Percentiles rank a stretch among this genome's conserved stretches.
phyloP scores from a whole-genome alignment of 35 echinoderm and acorn worm species.

The Amphiura filiformis region DNA sequence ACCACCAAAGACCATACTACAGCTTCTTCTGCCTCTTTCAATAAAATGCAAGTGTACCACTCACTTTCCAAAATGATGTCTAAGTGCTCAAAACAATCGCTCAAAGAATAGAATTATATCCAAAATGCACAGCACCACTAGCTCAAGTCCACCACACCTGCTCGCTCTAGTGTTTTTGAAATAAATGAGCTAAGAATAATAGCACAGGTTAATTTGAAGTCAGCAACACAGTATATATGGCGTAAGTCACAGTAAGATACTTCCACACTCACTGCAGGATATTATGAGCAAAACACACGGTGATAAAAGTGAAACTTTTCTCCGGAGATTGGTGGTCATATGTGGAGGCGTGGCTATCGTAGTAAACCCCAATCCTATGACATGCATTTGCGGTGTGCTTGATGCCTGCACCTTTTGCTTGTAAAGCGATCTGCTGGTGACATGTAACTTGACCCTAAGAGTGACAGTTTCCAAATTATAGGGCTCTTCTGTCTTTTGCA shows the following conservation, averaged over 20 bases:
- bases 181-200: not conserved
- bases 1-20: conserved; percentile 36
- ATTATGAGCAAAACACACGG: not conserved
- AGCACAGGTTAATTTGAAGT: not conserved
- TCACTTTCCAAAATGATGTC: not conserved
- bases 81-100: no score
- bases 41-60: no score
- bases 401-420: no score
- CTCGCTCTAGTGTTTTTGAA: not conserved
- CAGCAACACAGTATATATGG: not conserved
- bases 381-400: no score
- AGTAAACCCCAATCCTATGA: not conserved
- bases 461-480: not conserved
- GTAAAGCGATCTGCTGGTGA: not conserved
- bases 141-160: not conserved
- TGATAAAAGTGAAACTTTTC: not conserved
- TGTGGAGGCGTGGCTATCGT: not conserved
- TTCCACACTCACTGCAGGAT: not conserved
- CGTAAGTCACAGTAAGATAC: not conserved
- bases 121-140: not conserved
- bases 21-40: not conserved
- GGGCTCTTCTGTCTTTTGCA: no score
- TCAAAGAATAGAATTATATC: no score
- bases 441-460: not conserved
- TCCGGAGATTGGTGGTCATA: conserved; percentile 6